These are phyloP conservation scores for Orussus abietinus DNA, from an alignment of 1,140 invertebrate species.

Conservation along the genomic window DNA sequence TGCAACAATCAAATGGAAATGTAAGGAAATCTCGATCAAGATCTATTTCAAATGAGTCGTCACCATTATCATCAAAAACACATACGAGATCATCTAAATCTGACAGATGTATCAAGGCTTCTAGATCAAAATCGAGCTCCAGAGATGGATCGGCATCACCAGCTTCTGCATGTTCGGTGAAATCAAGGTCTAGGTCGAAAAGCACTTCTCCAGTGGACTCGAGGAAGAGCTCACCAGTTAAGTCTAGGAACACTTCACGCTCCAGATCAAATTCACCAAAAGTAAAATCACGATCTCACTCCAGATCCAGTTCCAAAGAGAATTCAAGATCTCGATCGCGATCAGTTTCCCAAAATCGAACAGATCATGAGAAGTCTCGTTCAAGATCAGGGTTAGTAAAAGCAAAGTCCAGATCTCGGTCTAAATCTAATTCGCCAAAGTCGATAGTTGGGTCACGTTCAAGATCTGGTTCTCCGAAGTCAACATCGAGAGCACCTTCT, in stretches of 20 bases:
- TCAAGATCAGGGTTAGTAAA: constrained; percentile 27
- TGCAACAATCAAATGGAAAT: constrained; percentile 7
- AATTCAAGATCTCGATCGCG: constrained; percentile 23
- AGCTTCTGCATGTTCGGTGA: constrained; percentile 18
- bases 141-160: constrained; percentile 24
- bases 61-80: constrained; percentile 15
- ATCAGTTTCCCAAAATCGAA: constrained; percentile 23
- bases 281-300: constrained; percentile 19
- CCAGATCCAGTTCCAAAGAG: constrained; percentile 28
- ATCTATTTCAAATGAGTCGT: constrained; percentile 6
- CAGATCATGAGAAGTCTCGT: constrained; percentile 20
- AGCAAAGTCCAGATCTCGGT: constrained; percentile 20
- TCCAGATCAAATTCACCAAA: constrained; percentile 26
- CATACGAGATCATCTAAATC: constrained; percentile 31
- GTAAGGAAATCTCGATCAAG: constrained; percentile 17
- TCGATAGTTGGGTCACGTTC: constrained; percentile 14
- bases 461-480: constrained; percentile 17
- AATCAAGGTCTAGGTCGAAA: constrained; percentile 21
- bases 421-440: constrained; percentile 29
- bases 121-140: constrained; percentile 16
- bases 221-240: constrained; percentile 20
- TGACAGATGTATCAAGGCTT: constrained; percentile 14
- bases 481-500: constrained; percentile 17
- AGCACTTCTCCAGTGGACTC: constrained; percentile 26
- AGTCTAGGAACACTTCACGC: constrained; percentile 13